A percentile compares a stretch with the other conserved stretches of the same genome.
phyloP scores from a whole-genome alignment of 30 jellyfish, hydroid and myxozoan genomes.

The Hydractinia echinata region DNA sequence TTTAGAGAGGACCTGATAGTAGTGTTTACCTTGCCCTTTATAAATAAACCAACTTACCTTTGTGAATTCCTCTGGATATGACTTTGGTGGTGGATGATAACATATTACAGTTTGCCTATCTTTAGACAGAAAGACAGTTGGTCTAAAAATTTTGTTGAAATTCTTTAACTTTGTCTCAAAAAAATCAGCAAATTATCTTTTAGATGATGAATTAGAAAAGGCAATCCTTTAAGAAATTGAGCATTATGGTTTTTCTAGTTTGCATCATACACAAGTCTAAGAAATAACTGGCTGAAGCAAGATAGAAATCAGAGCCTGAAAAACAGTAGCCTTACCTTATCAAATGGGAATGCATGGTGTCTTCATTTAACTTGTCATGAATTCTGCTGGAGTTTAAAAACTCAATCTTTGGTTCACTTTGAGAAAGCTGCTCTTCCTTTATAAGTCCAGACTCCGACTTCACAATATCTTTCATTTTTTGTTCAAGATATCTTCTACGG shows the following conservation, averaged over 20 bases:
- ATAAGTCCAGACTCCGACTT: conserved; percentile 41
- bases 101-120: conserved; percentile 50
- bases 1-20: too few relatives aligned
- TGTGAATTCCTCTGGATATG: conserved; percentile 46
- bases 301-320: not conserved
- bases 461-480: conserved; percentile 44
- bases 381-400: conserved; percentile 15
- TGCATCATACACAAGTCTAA: too few relatives aligned
- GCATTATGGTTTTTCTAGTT: too few relatives aligned
- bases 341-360: conserved; percentile 9
- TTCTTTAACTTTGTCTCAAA: too few relatives aligned
- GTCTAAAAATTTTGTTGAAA: conserved; percentile 29
- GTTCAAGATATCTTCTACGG: conserved; percentile 55
- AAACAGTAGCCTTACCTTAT: not conserved
- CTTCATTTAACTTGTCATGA: conserved; percentile 7
- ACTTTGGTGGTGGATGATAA: conserved; percentile 65
- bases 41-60: too few relatives aligned
- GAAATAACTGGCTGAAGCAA: not conserved
- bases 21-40: too few relatives aligned
- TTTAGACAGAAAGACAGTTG: conserved; percentile 61
- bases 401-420: conserved; percentile 18
- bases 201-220: too few relatives aligned
- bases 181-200: too few relatives aligned
- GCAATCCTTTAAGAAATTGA: too few relatives aligned
- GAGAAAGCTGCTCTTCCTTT: conserved; percentile 22